Conservation (phyloP, 2,888 invertebrate species). For the Fragum fragum region DNA sequence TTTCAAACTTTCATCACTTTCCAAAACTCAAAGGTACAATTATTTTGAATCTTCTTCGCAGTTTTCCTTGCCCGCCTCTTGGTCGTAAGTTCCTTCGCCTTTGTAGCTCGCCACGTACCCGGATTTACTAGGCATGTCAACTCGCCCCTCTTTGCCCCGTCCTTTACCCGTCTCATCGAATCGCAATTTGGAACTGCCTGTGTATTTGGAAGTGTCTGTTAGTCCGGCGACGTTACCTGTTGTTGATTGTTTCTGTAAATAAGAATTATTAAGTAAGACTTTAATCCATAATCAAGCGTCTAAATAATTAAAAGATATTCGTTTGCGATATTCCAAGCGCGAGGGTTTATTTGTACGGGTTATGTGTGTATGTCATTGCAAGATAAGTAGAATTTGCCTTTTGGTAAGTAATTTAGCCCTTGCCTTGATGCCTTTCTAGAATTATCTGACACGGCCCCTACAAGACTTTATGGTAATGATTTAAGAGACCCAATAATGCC, state of each 20-base stretch:
- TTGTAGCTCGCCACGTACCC: constrained; percentile 79
- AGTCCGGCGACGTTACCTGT: constrained; percentile 76
- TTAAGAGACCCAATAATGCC: too few species aligned
- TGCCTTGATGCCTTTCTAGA: too few species aligned
- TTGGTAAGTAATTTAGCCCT: too few species aligned
- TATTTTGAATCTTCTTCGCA: background rate
- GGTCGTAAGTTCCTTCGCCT: constrained; percentile 72
- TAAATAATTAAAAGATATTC: too few species aligned
- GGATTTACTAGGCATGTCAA: constrained; percentile 63
- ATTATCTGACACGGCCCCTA: too few species aligned
- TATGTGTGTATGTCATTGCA: too few species aligned
- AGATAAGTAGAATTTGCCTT: too few species aligned
- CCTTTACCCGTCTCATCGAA: constrained; percentile 81
- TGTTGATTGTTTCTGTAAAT: constrained; percentile 61
- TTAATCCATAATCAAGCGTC: too few species aligned
- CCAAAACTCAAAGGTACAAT: background rate
- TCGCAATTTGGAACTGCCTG: constrained; percentile 77
- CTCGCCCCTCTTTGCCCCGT: constrained; percentile 75
- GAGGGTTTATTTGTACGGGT: too few species aligned
- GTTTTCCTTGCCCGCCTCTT: constrained; percentile 21
- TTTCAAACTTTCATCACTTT: background rate
- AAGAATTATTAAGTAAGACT: background rate
- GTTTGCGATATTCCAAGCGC: too few species aligned
- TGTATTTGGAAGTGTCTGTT: constrained; percentile 78
- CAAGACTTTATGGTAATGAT: too few species aligned